These are phyloP conservation scores for Lagocephalus sceleratus DNA, from an alignment of 2,797 vertebrate genomes.

Conservation along the genomic window DNA sequence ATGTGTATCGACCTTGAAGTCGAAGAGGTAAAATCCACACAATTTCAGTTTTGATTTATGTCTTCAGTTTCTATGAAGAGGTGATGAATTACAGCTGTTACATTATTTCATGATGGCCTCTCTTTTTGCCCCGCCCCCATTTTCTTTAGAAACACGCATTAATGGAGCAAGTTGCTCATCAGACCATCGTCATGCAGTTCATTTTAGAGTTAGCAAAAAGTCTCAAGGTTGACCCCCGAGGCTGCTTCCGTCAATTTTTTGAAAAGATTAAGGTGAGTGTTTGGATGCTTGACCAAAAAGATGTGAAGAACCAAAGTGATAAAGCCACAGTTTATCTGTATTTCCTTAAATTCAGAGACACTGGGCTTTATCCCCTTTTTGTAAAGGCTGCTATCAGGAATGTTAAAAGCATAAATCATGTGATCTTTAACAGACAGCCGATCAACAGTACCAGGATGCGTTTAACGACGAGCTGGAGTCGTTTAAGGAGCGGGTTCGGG, in stretches of 20 bases:
- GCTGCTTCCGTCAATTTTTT: constrained; percentile 94
- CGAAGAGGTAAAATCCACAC: constrained; percentile 80
- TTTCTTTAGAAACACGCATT: constrained; percentile 84
- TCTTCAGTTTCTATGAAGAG: background rate
- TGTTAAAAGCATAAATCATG: background rate
- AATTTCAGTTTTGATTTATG: background rate
- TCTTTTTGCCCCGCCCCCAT: too few relatives aligned
- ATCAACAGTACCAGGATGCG: constrained; percentile 94
- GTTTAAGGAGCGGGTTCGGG: constrained; percentile 87
- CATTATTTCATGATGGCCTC: too few relatives aligned
- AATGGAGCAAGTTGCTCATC: constrained; percentile 96
- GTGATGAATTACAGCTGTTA: too few relatives aligned
- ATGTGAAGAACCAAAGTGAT: background rate
- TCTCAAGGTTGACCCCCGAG: constrained; percentile 90
- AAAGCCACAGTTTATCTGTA: background rate
- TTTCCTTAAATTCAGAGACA: too few relatives aligned
- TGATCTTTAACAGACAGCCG: constrained; percentile 79
- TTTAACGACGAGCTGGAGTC: constrained; percentile 92
- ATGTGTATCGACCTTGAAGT: constrained; percentile 97
- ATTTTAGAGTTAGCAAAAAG: constrained; percentile 93
- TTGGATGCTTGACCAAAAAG: background rate
- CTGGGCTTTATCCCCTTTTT: too few relatives aligned
- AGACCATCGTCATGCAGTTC: constrained; percentile 98
- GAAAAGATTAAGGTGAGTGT: constrained; percentile 88
- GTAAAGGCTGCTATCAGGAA: too few relatives aligned